Percentiles rank a stretch among this genome's conserved stretches.
Evolutionary conservation across 2,113 vertebrate genomes (phyloP).

Genomic region (Brevimyrus niger): DNA sequence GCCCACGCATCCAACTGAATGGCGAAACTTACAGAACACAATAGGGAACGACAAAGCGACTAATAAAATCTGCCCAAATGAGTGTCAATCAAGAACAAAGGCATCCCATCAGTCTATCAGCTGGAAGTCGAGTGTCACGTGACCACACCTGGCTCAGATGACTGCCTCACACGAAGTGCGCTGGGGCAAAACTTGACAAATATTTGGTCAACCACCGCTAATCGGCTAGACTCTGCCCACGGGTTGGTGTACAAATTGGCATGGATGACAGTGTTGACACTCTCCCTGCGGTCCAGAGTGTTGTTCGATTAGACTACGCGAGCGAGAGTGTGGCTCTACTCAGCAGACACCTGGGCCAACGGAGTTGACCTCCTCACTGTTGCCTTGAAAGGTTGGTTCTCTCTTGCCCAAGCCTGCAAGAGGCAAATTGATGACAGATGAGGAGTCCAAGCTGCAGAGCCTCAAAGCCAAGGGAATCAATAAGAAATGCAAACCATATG

Average conservation of each 20-base stretch:
- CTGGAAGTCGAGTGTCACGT: not conserved
- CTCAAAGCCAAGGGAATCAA: constrained; percentile 21
- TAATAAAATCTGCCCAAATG: not conserved
- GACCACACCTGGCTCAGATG: not conserved
- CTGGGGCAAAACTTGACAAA: not conserved
- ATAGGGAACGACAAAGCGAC: not conserved
- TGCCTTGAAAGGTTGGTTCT: not conserved
- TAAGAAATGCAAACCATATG: constrained; percentile 33
- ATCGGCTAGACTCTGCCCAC: not conserved
- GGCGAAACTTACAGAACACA: not conserved
- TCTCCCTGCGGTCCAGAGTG: not conserved
- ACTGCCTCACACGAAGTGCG: not conserved
- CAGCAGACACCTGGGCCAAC: not conserved
- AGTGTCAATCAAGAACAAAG: not conserved
- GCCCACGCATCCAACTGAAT: not conserved
- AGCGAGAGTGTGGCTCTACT: not conserved
- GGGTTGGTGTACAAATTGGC: not conserved
- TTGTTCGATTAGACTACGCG: not conserved
- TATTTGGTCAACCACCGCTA: not conserved
- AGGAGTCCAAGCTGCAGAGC: not conserved
- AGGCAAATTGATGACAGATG: constrained; percentile 19
- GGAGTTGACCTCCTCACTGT: not conserved
- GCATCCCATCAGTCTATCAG: not conserved
- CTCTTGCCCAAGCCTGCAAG: not conserved
- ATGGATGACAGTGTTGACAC: not conserved